Base-by-base conservation (phyloP, 2,797 vertebrate genomes). In the Chaetophractus vellerosus region DNA sequence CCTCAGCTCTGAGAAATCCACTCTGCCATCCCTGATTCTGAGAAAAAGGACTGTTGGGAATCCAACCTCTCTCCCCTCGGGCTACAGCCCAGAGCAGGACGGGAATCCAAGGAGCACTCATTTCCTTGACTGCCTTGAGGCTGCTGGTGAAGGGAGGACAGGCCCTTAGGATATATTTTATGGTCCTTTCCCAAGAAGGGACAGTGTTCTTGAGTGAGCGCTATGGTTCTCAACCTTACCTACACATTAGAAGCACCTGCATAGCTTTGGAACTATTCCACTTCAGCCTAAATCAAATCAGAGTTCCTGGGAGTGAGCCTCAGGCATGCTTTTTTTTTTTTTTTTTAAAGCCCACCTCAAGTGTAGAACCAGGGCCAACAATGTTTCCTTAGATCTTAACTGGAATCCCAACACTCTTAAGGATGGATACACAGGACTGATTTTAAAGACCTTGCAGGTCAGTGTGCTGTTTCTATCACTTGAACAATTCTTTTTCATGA, bases 21-120 rank as follows among this genome's bases (percentile, higher is more conserved):
- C 38, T 57, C 26, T 41, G 33, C 55, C 11, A 9, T 48, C 84
- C 38, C 55, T 5, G 16, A 21, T 9, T 23, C 19, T 9, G 33
- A 41, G n/a, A n/a, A 21, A 9, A 26, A 31, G 48, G 52, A 12
- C 19, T 18, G 0, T 2, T 10, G 0, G 55, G 66, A 26, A 26
- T 11, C 18, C 15, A 21, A 7, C 12, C 1, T 12, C 18, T 1
- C 0, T 45, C 23, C 31, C 45, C 31, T 36, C 6, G 28, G n/a
- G 52, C 28, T 36, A 24, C 14, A 2, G 50, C 50, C 31, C 12
- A 24, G 50, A 57, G 24, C 38, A 14, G 76, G 86, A 33, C 6
- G n/a, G 64, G 64, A 7, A 28, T 4, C 50, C n/a, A 23, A 55
- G 19, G 36, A 28, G 28, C 1, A 0, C 45, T 45, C 23, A 23